Evolutionary conservation across 2,797 vertebrate species (phyloP).

Genomic region (Syngnathus acus): DNA sequence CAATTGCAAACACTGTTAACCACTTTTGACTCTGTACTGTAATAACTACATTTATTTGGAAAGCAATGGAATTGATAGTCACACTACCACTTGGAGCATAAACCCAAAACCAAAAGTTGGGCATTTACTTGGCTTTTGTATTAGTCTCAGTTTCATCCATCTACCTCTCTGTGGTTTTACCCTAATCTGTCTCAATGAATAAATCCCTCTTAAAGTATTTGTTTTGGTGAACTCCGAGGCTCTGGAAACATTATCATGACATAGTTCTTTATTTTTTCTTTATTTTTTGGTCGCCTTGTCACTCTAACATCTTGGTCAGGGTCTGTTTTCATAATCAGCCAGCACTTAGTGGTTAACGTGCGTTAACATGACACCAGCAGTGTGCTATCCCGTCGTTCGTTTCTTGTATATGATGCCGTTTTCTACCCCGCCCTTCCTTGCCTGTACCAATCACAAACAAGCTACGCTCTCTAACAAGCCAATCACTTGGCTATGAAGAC

Average conservation of each 20-base stretch:
- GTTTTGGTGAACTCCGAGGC: slow-evolving; percentile 24
- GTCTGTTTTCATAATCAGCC: background rate
- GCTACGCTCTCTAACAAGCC: slow-evolving; percentile 35
- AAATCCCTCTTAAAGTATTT: slow-evolving; percentile 31
- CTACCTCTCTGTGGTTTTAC: slow-evolving; percentile 36
- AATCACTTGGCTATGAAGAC: slow-evolving; percentile 54
- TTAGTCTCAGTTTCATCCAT: background rate
- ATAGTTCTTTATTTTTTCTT: slow-evolving; percentile 2
- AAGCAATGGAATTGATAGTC: background rate
- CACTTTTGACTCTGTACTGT: background rate
- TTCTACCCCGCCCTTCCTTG: slow-evolving; percentile 38
- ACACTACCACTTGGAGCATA: background rate
- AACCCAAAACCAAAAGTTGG: background rate
- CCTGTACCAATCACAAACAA: slow-evolving; percentile 58
- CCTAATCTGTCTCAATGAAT: slow-evolving; percentile 44
- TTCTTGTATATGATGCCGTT: slow-evolving; percentile 29
- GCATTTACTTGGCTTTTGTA: background rate
- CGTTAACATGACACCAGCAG: slow-evolving; percentile 47
- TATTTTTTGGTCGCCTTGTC: background rate
- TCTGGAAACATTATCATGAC: slow-evolving; percentile 8
- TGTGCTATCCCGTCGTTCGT: slow-evolving; percentile 13
- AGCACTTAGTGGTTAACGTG: background rate
- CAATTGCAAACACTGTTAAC: background rate
- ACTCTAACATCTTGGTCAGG: background rate
- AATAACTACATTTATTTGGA: background rate